Conservation (phyloP, 2,797 vertebrate genomes). For the Brotula barbata region DNA sequence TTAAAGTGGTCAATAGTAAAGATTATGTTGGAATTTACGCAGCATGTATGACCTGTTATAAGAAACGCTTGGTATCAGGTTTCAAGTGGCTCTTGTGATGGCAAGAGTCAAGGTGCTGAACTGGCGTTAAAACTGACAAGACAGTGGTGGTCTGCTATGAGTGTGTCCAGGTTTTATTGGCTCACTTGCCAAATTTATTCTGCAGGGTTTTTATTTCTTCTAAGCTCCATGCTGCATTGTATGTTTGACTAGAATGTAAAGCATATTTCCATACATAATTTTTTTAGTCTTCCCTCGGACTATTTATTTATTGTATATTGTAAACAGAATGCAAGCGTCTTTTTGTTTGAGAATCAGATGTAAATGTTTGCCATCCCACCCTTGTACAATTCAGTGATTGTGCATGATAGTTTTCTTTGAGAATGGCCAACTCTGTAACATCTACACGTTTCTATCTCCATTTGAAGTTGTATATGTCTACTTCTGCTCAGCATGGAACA, state of each 20-base stretch:
- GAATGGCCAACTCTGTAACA: slow-evolving; percentile 40
- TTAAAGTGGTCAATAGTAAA: slow-evolving; percentile 29
- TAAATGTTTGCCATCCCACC: slow-evolving; percentile 38
- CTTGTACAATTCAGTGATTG: slow-evolving; percentile 14
- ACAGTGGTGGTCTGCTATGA: slow-evolving; percentile 38
- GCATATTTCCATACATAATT: slow-evolving; percentile 60
- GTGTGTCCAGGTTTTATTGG: slow-evolving; percentile 57
- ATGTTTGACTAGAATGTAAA: slow-evolving; percentile 78
- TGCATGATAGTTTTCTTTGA: slow-evolving; percentile 19
- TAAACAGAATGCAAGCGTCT: slow-evolving; percentile 47
- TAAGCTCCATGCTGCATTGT: slow-evolving; percentile 60
- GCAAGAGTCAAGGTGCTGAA: slow-evolving; percentile 39
- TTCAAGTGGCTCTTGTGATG: slow-evolving; percentile 37
- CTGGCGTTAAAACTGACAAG: slow-evolving; percentile 68
- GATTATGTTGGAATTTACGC: slow-evolving; percentile 19
- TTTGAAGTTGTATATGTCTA: slow-evolving; percentile 10
- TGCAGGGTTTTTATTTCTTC: slow-evolving; percentile 55
- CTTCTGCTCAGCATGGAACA: slow-evolving; percentile 3
- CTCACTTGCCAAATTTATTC: slow-evolving; percentile 64
- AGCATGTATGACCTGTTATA: slow-evolving; percentile 38
- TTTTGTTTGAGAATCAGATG: slow-evolving; percentile 30
- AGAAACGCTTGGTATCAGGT: slow-evolving; percentile 12
- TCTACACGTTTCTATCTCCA: slow-evolving; percentile 3
- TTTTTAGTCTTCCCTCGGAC: slow-evolving; percentile 75
- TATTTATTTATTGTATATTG: slow-evolving; percentile 81